Evolutionary conservation across 2,888 invertebrate species (phyloP).

Genomic region (Ophion costatus): DNA sequence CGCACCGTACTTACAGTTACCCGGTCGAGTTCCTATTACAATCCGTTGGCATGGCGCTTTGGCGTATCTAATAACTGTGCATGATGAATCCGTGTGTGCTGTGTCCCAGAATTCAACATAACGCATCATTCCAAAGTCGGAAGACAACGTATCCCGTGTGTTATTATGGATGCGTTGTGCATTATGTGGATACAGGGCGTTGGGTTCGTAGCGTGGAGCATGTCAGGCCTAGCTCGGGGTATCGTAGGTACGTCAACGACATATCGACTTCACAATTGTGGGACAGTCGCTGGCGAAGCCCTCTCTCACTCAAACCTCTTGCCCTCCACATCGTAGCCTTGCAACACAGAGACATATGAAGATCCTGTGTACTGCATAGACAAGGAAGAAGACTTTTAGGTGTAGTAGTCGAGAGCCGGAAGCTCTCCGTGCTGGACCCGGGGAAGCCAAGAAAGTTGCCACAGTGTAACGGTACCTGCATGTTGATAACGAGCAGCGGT

Average conservation of each 20-base stretch:
- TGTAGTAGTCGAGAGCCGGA: constrained; percentile 5
- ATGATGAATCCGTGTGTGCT: constrained; percentile 12
- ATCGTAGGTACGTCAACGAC: constrained; percentile 42
- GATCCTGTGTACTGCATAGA: not conserved
- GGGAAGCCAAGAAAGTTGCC: constrained; percentile 53
- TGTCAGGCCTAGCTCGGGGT: constrained; percentile 21
- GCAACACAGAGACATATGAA: constrained; percentile 27
- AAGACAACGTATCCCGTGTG: constrained; percentile 22
- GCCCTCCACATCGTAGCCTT: constrained; percentile 54
- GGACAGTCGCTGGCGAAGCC: constrained; percentile 12
- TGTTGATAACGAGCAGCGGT: constrained; percentile 67
- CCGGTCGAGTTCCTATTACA: not conserved
- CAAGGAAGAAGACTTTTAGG: not conserved
- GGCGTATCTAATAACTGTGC: constrained; percentile 18
- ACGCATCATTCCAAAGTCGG: constrained; percentile 38
- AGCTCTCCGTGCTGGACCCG: constrained; percentile 1
- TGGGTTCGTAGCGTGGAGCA: constrained; percentile 50
- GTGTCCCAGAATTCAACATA: constrained; percentile 28
- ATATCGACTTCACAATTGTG: constrained; percentile 55
- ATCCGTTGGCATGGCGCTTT: not conserved
- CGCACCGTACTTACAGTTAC: not conserved
- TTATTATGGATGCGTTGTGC: constrained; percentile 3
- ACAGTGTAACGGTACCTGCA: constrained; percentile 69
- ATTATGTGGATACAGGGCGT: constrained; percentile 44
- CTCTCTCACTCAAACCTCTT: constrained; percentile 48